These are phyloP conservation scores for Venustoraphidia nigricollis DNA, from an alignment of 2,888 invertebrate genomes.

Conservation along the genomic window DNA sequence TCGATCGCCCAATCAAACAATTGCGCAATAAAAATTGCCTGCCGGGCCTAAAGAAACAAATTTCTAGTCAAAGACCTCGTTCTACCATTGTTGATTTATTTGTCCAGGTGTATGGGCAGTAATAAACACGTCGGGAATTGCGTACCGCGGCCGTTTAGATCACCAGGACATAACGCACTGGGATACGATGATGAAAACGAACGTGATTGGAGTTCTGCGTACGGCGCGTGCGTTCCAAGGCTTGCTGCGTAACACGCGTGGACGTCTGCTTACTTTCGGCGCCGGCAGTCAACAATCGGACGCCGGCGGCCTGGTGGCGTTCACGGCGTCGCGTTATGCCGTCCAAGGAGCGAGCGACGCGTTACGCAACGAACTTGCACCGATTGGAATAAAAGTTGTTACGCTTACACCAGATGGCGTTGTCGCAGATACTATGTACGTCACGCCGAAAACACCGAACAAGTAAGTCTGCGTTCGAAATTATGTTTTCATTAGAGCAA, in stretches of 20 bases:
- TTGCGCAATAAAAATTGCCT: no score
- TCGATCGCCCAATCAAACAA: no score
- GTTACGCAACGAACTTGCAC: constrained; percentile 48
- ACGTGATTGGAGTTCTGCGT: constrained; percentile 56
- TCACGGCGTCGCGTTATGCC: constrained; percentile 48
- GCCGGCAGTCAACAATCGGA: constrained; percentile 27
- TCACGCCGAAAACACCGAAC: constrained; percentile 39
- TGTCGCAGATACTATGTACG: constrained; percentile 46
- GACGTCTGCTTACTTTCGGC: constrained; percentile 56
- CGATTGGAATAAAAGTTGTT: constrained; percentile 57
- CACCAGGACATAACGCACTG: constrained; percentile 52
- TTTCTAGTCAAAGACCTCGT: no score
- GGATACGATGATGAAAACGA: constrained; percentile 52
- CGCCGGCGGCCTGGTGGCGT: constrained; percentile 18
- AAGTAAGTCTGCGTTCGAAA: constrained; percentile 19
- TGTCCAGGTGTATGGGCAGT: constrained; percentile 62
- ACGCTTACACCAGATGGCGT: constrained; percentile 57
- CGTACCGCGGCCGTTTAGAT: constrained; percentile 52
- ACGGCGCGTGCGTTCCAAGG: constrained; percentile 63
- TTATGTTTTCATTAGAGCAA: no score
- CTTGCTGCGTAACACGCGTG: constrained; percentile 44
- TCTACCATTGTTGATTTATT: constrained; percentile 5
- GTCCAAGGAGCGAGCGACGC: constrained; percentile 69
- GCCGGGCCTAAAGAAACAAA: no score
- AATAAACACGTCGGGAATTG: constrained; percentile 66